A percentile compares a stretch with the other conserved stretches of the same genome.
Conservation (phyloP, 2,888 invertebrate species). For the Apantesis nais region DNA sequence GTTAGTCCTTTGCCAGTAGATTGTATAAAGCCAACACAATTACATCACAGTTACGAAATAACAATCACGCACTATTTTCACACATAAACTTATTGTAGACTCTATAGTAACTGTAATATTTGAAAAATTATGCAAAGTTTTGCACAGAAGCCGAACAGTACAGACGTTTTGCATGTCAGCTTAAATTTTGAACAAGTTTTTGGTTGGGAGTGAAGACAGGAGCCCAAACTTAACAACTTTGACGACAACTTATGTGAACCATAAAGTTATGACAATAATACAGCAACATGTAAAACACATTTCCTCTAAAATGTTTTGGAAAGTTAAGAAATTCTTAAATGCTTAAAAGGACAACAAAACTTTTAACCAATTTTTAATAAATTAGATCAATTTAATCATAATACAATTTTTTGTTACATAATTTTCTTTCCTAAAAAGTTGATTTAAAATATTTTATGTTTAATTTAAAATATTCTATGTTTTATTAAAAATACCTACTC, state of each 20-base stretch:
- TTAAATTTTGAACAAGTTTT: slow-evolving; percentile 7
- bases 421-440: neutral
- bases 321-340: neutral
- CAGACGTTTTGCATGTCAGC: slow-evolving; percentile 5
- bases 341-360: neutral
- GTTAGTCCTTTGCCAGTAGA: neutral
- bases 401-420: neutral
- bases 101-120: neutral
- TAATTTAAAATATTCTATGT: neutral
- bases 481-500: neutral
- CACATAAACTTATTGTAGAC: neutral
- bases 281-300: neutral
- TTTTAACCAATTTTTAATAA: no score
- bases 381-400: neutral
- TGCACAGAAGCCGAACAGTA: neutral
- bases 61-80: neutral
- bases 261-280: neutral
- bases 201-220: neutral
- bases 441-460: neutral
- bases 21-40: neutral
- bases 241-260: slow-evolving; percentile 9
- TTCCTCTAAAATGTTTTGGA: neutral
- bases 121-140: neutral
- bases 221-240: slow-evolving; percentile 24
- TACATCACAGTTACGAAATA: neutral